Conservation (phyloP, 2,113 vertebrate species). For the Electrona antarctica region DNA sequence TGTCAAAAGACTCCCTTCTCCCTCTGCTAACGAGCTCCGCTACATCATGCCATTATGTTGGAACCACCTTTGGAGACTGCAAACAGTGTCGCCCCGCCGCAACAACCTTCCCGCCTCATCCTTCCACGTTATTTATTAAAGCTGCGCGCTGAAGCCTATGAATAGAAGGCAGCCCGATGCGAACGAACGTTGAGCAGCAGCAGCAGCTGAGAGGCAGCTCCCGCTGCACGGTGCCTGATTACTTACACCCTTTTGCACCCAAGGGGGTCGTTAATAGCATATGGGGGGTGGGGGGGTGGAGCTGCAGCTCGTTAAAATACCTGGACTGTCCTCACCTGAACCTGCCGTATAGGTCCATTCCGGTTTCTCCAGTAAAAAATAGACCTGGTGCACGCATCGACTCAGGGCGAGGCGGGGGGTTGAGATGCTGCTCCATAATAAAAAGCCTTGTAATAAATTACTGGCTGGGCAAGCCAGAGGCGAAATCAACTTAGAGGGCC, state of each 20-base stretch:
- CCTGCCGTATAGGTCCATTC: constrained; percentile 22
- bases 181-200: constrained; percentile 1
- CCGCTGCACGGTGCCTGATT: not conserved
- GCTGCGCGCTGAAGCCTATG: not conserved
- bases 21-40: not conserved
- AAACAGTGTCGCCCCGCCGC: not conserved
- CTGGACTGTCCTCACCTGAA: constrained; percentile 33
- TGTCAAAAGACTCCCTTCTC: no score
- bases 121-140: not conserved
- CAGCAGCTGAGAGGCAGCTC: not conserved
- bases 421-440: not conserved
- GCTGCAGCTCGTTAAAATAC: constrained; percentile 19
- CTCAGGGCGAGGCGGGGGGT: not conserved
- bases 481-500: constrained; percentile 3
- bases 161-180: not conserved
- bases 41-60: not conserved
- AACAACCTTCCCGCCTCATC: not conserved
- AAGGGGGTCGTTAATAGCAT: not conserved
- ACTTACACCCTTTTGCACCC: constrained; percentile 1
- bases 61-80: not conserved
- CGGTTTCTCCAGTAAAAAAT: constrained; percentile 26
- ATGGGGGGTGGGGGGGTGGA: not conserved
- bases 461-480: not conserved
- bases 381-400: not conserved
- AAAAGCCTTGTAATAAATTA: constrained; percentile 31